Conservation (phyloP, 1,140 invertebrate genomes). For the Odontomachus brunneus region DNA sequence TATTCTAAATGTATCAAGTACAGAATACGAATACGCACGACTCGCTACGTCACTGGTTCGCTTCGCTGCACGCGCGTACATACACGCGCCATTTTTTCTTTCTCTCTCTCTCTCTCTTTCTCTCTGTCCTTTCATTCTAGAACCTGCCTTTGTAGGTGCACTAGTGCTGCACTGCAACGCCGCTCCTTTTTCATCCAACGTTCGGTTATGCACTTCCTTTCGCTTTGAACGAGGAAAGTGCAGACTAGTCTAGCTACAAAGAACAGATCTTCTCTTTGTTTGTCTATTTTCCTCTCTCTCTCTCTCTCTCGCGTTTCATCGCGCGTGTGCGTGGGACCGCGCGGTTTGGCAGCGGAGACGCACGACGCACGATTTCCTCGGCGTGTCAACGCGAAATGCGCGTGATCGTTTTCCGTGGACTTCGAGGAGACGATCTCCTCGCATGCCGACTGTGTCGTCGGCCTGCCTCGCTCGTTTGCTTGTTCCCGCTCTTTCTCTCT, state of each 20-base stretch:
- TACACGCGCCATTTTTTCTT: slow-evolving; percentile 30
- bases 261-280: slow-evolving; percentile 32
- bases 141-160: too few relatives aligned
- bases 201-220: not conserved
- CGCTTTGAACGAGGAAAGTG: not conserved
- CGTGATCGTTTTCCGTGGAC: not conserved
- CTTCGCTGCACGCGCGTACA: not conserved
- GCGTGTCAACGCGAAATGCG: not conserved
- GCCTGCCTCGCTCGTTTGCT: slow-evolving; percentile 1
- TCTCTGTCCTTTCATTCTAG: not conserved
- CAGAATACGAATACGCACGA: too few relatives aligned
- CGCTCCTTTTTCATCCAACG: slow-evolving; percentile 35
- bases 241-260: slow-evolving; percentile 3
- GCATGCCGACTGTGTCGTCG: not conserved
- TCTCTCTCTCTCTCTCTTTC: not conserved
- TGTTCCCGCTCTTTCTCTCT: slow-evolving; percentile 7
- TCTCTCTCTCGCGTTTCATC: slow-evolving; percentile 9
- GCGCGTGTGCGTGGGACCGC: not conserved
- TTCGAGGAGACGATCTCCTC: not conserved
- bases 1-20: not conserved
- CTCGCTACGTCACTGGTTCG: slow-evolving; percentile 19
- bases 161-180: not conserved
- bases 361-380: not conserved
- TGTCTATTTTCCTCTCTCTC: slow-evolving; percentile 43
- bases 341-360: not conserved